Conservation (phyloP, 2,113 vertebrate genomes). For the Melanerpes formicivorus region DNA sequence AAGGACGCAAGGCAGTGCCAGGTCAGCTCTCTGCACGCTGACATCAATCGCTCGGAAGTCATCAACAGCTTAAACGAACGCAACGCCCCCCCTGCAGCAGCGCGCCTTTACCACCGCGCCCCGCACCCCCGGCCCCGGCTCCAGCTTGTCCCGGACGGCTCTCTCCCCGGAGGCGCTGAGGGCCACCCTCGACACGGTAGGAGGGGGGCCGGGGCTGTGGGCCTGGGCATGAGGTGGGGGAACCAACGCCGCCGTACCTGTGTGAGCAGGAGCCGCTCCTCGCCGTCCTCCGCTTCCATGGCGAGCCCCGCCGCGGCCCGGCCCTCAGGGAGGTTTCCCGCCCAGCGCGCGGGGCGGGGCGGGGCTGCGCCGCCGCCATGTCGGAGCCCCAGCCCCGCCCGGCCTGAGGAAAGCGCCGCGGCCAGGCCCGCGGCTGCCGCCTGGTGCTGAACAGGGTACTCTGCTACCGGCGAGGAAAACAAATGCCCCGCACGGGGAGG, state of each 20-base stretch:
- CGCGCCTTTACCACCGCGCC: fast-evolving
- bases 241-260: background rate
- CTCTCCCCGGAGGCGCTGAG: too few relatives aligned
- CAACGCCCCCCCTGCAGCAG: fast-evolving
- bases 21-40: background rate
- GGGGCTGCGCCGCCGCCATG: background rate
- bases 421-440: background rate
- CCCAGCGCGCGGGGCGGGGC: background rate
- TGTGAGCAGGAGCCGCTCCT: background rate
- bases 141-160: background rate
- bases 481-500: too few relatives aligned
- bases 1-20: background rate
- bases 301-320: too few relatives aligned
- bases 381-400: background rate
- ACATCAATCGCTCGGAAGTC: fast-evolving
- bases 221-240: too few relatives aligned
- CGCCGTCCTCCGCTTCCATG: background rate
- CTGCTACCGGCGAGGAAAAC: background rate
- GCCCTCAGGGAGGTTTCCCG: background rate
- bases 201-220: background rate
- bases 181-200: background rate
- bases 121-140: fast-evolving
- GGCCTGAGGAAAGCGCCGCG: too few relatives aligned
- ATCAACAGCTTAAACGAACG: fast-evolving
- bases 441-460: background rate